phyloP scores from a whole-genome alignment of 2,113 vertebrate species.

The Glaucidium brasilianum region DNA sequence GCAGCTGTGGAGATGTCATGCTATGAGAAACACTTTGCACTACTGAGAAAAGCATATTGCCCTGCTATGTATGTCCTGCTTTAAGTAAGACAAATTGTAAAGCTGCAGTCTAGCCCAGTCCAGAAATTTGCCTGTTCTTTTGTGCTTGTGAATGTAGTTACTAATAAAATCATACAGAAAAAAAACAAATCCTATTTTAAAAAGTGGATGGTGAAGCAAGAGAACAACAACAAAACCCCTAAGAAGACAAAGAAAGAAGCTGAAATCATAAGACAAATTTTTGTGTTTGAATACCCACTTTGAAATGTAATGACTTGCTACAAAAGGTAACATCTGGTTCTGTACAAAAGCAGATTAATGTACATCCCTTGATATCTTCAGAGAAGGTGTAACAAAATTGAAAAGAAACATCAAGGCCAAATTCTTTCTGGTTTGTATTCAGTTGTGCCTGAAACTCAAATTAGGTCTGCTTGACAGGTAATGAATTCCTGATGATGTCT shows the following conservation, averaged over 20 bases:
- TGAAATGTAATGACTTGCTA: slow-evolving; percentile 20
- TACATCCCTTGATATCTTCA: slow-evolving; percentile 6
- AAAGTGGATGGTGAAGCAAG: neutral
- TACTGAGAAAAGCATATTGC: neutral
- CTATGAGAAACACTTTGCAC: neutral
- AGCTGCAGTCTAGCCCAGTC: neutral
- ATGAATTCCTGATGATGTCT: neutral
- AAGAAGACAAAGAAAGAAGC: neutral
- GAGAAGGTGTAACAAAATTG: slow-evolving; percentile 4
- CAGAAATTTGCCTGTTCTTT: neutral
- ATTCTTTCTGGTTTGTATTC: neutral
- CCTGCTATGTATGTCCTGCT: neutral
- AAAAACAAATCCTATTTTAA: neutral
- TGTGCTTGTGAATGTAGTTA: neutral
- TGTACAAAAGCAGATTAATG: slow-evolving; percentile 9
- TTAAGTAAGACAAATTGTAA: neutral
- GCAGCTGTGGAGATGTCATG: neutral
- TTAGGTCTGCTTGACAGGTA: neutral
- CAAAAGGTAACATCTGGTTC: slow-evolving; percentile 1
- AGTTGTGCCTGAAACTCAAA: neutral
- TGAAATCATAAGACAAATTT: neutral
- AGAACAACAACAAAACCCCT: neutral
- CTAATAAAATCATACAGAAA: neutral
- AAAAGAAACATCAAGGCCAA: neutral
- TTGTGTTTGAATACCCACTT: neutral